Evolutionary conservation across 2,888 invertebrate species (phyloP).

Genomic region (Tetropium fuscum): DNA sequence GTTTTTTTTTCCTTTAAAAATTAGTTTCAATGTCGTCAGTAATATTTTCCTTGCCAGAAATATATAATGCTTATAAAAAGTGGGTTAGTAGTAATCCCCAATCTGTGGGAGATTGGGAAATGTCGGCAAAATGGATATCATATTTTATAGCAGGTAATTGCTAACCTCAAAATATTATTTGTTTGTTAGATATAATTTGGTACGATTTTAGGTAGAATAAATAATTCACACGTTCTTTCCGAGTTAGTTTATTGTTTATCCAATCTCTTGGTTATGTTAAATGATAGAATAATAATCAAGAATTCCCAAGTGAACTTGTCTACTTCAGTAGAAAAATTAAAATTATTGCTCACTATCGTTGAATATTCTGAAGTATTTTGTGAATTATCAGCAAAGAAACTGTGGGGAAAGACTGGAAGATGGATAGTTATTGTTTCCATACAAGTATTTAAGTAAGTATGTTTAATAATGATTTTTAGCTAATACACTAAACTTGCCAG

Average conservation of each 20-base stretch:
- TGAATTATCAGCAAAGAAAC: constrained; percentile 81
- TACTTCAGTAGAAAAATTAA: constrained; percentile 72
- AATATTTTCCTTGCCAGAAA: constrained; percentile 63
- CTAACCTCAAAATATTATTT: neutral
- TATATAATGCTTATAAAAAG: constrained; percentile 74
- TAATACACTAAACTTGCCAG: neutral
- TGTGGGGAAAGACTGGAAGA: constrained; percentile 81
- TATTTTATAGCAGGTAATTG: constrained; percentile 82
- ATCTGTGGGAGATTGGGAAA: constrained; percentile 81
- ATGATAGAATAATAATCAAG: constrained; percentile 82
- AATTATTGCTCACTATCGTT: constrained; percentile 83
- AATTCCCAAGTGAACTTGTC: constrained; percentile 65
- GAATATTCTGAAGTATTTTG: constrained; percentile 92
- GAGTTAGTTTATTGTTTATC: constrained; percentile 89
- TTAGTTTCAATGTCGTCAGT: constrained; percentile 61
- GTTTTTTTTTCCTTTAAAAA: no score
- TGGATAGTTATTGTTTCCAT: constrained; percentile 83
- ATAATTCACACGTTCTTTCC: constrained; percentile 83
- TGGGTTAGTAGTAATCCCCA: constrained; percentile 86
- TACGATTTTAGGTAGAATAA: constrained; percentile 72
- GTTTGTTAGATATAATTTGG: no score
- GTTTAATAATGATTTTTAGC: neutral
- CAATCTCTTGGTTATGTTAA: constrained; percentile 85
- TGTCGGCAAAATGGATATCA: constrained; percentile 83
- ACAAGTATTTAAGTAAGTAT: constrained; percentile 83